phyloP scores from a whole-genome alignment of 2,797 vertebrate genomes.

The Acestrorhynchus altus region DNA sequence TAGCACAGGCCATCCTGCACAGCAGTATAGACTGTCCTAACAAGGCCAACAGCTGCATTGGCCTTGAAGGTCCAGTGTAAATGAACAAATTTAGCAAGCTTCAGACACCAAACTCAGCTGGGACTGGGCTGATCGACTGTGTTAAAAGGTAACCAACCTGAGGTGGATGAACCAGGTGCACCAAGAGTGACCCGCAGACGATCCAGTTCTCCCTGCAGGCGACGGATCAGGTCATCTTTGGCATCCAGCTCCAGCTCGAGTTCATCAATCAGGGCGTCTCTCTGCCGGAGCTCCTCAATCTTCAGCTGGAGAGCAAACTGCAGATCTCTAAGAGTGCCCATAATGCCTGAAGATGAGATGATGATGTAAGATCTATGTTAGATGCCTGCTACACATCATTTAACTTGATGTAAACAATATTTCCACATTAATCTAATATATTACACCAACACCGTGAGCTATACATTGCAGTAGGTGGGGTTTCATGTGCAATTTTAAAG shows the following conservation, averaged over 20 bases:
- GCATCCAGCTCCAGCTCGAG: conserved; percentile 82
- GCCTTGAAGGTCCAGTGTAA: no score
- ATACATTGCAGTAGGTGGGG: no score
- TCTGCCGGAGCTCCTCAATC: conserved; percentile 84
- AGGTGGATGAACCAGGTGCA: conserved; percentile 65
- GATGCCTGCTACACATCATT: not conserved
- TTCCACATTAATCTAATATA: not conserved
- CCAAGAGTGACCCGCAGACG: conserved; percentile 73
- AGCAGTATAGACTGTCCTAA: no score
- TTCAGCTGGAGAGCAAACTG: conserved; percentile 83
- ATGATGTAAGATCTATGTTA: not conserved
- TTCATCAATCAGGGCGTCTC: conserved; percentile 83
- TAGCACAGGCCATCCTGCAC: no score
- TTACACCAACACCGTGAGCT: no score
- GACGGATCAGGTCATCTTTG: conserved; percentile 84
- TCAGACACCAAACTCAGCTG: no score
- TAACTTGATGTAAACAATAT: not conserved
- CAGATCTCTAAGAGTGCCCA: conserved; percentile 83
- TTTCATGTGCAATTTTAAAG: no score
- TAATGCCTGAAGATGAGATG: conserved; percentile 45
- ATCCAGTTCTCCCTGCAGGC: conserved; percentile 82
- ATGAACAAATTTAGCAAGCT: no score
- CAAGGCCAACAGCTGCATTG: no score
- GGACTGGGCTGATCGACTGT: no score
- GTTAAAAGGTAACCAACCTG: no score